These are phyloP conservation scores for Galerucella pusilla DNA, from an alignment of 2,888 invertebrate species.

Conservation along the genomic window DNA sequence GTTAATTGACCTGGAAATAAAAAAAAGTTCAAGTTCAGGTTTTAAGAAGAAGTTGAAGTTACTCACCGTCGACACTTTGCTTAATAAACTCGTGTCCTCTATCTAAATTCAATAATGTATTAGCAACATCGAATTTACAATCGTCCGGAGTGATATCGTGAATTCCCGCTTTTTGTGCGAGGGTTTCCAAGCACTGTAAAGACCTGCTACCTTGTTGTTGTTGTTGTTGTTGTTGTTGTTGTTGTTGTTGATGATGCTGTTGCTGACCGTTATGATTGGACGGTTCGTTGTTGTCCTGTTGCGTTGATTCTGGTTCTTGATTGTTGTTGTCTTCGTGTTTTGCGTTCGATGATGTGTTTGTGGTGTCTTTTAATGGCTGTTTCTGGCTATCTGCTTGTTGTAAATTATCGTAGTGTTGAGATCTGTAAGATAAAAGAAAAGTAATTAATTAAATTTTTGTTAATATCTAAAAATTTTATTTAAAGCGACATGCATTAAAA, in stretches of 20 bases:
- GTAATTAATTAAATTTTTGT: background rate
- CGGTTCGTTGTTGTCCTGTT: conserved; percentile 51
- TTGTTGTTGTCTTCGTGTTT: conserved; percentile 57
- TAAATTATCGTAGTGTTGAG: conserved; percentile 72
- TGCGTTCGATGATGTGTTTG: conserved; percentile 54
- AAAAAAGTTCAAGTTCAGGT: background rate
- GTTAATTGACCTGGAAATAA: conserved; percentile 40
- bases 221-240: conserved; percentile 37
- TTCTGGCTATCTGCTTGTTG: conserved; percentile 67
- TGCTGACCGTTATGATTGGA: conserved; percentile 36
- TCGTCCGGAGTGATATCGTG: conserved; percentile 76
- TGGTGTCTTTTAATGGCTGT: conserved; percentile 64
- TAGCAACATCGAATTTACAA: conserved; percentile 77
- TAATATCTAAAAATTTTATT: background rate
- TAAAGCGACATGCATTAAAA: background rate
- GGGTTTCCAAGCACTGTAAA: conserved; percentile 77
- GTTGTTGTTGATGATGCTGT: conserved; percentile 37
- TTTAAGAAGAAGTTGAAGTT: background rate
- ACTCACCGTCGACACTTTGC: conserved; percentile 50
- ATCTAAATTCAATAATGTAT: conserved; percentile 73
- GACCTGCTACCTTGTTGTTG: conserved; percentile 62
- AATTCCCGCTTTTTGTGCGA: conserved; percentile 77
- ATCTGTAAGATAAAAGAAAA: conserved; percentile 62
- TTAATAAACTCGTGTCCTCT: conserved; percentile 63
- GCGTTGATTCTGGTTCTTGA: conserved; percentile 62